Evolutionary conservation across 23 tunicate genomes (phyloP).

Genomic region (Trididemnum clinides): DNA sequence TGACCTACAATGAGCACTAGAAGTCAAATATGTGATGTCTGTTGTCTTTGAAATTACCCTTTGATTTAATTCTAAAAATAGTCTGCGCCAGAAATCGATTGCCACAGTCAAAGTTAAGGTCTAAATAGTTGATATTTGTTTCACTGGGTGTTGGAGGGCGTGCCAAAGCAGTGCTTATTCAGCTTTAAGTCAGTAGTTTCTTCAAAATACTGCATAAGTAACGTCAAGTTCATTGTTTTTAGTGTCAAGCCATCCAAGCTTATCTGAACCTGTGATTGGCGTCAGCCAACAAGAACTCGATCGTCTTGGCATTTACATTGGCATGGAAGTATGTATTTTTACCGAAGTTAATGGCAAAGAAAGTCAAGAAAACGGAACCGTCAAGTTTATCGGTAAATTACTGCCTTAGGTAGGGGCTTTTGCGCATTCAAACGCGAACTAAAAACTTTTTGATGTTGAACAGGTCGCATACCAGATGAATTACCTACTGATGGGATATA

Average conservation of each 20-base stretch:
- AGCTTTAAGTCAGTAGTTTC: no score
- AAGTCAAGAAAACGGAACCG: slow-evolving; percentile 86
- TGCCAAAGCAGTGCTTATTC: no score
- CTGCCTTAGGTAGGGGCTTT: background rate
- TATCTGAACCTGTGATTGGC: slow-evolving; percentile 38
- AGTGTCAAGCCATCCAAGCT: background rate
- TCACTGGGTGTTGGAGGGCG: no score
- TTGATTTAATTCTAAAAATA: no score
- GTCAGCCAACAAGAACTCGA: slow-evolving; percentile 50
- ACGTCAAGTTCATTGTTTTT: background rate
- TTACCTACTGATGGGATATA: slow-evolving; percentile 57
- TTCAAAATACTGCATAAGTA: no score
- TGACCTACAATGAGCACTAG: no score
- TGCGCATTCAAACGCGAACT: background rate
- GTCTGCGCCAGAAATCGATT: no score
- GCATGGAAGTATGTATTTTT: slow-evolving; percentile 77
- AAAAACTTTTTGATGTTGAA: background rate
- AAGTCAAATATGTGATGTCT: no score
- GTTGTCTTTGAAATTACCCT: no score
- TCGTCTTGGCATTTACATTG: slow-evolving; percentile 41
- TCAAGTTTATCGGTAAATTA: slow-evolving; percentile 71
- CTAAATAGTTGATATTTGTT: no score
- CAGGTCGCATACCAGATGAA: slow-evolving; percentile 74
- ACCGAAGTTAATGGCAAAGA: slow-evolving; percentile 76
- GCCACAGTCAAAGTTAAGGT: no score